Evolutionary conservation across 1,140 invertebrate species (phyloP).

Genomic region (Calliopsis andreniformis): DNA sequence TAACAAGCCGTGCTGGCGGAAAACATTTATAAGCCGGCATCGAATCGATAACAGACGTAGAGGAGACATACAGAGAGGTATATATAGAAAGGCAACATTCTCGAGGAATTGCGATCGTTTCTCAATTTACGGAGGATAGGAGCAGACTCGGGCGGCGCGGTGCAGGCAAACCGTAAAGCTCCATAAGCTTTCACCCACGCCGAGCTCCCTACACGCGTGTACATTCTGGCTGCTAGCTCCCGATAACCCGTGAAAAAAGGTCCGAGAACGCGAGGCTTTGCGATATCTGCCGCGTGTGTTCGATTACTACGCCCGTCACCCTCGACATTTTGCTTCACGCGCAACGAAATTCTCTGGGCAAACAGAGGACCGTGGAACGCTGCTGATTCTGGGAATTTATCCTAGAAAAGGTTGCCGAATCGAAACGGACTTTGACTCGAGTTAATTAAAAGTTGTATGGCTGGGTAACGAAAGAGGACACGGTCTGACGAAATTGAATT

Average conservation of each 20-base stretch:
- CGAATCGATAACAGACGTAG: conserved; percentile 21
- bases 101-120: conserved; percentile 14
- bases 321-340: conserved; percentile 13
- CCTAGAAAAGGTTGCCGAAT: not conserved
- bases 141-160: conserved; percentile 25
- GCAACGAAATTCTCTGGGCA: conserved; percentile 12
- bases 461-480: not conserved
- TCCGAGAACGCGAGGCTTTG: conserved; percentile 26
- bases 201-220: not conserved
- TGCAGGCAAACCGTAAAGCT: conserved; percentile 43
- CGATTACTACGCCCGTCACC: conserved; percentile 11
- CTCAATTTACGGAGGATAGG: conserved; percentile 48
- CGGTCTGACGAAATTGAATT: not conserved
- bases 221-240: conserved; percentile 19
- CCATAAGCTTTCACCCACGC: conserved; percentile 27
- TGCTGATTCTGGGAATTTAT: not conserved
- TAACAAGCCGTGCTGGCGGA: not conserved
- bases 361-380: too few relatives aligned
- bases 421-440: not conserved
- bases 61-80: too few relatives aligned
- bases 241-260: conserved; percentile 47
- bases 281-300: conserved; percentile 7
- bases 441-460: conserved; percentile 29
- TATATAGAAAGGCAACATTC: conserved; percentile 15
- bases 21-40: conserved; percentile 24